These are phyloP conservation scores for Polietes domitor DNA, from an alignment of 2,888 invertebrate species.

Conservation along the genomic window DNA sequence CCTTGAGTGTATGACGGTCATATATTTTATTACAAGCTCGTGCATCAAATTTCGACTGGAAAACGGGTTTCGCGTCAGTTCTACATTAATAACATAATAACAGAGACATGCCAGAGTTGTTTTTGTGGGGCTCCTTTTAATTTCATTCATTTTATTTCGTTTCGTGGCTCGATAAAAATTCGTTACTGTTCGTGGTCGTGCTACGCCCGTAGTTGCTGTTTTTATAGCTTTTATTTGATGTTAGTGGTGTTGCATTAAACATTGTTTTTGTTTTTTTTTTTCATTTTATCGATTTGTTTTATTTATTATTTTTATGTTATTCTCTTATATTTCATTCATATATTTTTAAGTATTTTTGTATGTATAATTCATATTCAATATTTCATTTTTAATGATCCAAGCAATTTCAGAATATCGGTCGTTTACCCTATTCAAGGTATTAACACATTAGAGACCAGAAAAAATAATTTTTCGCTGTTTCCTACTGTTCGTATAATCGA, in stretches of 20 bases:
- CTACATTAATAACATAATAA: conserved; percentile 22
- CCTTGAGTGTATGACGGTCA: conserved; percentile 5
- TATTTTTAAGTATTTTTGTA: background rate
- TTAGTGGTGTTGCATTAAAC: background rate
- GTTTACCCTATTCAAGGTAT: too few relatives aligned
- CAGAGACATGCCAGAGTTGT: background rate
- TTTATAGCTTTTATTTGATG: background rate
- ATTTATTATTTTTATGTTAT: background rate
- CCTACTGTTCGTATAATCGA: too few relatives aligned
- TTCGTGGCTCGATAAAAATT: background rate
- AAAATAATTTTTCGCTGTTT: too few relatives aligned
- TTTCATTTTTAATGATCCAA: too few relatives aligned
- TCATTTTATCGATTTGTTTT: background rate
- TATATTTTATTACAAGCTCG: conserved; percentile 59
- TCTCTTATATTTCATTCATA: background rate
- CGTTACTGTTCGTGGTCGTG: background rate
- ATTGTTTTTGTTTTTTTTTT: background rate
- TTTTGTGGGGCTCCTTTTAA: background rate
- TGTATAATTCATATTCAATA: too few relatives aligned
- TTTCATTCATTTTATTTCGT: background rate
- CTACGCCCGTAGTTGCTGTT: background rate
- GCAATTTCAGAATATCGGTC: too few relatives aligned
- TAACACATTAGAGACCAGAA: too few relatives aligned
- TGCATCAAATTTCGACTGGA: conserved; percentile 16
- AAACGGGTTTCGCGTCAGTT: conserved; percentile 57